Evolutionary conservation across 2,888 invertebrate species (phyloP).

Genomic region (Nycteola revayana): DNA sequence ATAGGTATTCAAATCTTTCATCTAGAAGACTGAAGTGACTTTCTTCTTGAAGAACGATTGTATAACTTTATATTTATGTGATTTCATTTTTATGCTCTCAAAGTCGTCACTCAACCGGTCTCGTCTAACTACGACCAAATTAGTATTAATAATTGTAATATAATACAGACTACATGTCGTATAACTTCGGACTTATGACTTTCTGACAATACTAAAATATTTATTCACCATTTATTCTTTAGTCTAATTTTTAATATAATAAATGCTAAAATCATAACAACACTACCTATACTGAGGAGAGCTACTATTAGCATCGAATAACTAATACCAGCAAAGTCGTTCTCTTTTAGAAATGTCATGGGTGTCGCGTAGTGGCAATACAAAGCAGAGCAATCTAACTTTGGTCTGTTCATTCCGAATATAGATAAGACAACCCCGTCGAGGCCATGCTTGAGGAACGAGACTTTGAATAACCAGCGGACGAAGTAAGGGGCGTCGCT

Average conservation of each 20-base stretch:
- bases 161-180: too few species aligned
- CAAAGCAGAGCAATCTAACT: slow-evolving; percentile 86
- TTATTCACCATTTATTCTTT: slow-evolving; percentile 78
- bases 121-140: too few species aligned
- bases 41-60: too few species aligned
- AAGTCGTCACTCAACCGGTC: too few species aligned
- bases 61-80: too few species aligned
- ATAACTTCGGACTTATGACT: too few species aligned
- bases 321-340: slow-evolving; percentile 86
- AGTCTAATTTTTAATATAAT: slow-evolving; percentile 85
- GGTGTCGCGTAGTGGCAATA: slow-evolving; percentile 90
- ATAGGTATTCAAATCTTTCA: too few species aligned
- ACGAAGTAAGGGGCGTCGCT: slow-evolving; percentile 89
- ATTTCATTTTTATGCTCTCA: too few species aligned
- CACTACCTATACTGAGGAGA: slow-evolving; percentile 83
- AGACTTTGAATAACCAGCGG: slow-evolving; percentile 93
- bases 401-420: slow-evolving; percentile 90
- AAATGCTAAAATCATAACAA: slow-evolving; percentile 85
- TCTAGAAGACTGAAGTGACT: too few species aligned
- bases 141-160: too few species aligned
- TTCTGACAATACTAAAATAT: too few species aligned
- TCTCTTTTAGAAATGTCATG: slow-evolving; percentile 86
- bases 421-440: slow-evolving; percentile 91
- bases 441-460: slow-evolving; percentile 94
- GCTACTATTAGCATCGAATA: slow-evolving; percentile 86